A percentile compares a stretch with the other conserved stretches of the same genome.
These are phyloP conservation scores for Buphagus erythrorhynchus DNA, from an alignment of 2,797 vertebrate species.

Conservation along the genomic window DNA sequence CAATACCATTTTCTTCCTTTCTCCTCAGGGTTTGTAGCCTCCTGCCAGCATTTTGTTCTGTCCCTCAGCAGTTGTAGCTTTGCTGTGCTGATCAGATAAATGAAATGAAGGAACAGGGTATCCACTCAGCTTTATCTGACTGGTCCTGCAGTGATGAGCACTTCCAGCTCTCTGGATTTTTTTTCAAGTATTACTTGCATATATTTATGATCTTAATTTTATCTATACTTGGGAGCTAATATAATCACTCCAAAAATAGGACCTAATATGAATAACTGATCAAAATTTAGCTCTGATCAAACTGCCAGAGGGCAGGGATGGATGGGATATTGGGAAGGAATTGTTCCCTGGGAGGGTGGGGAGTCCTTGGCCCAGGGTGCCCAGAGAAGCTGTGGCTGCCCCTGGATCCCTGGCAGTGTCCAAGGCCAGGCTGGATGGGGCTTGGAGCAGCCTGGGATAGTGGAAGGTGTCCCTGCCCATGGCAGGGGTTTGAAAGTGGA, in stretches of 20 bases:
- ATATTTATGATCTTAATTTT: neutral
- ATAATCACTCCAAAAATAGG: neutral
- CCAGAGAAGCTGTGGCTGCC: neutral
- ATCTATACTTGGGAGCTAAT: neutral
- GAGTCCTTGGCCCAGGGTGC: fast-evolving
- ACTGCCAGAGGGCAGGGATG: neutral
- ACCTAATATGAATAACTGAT: neutral
- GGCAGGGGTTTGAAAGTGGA: neutral
- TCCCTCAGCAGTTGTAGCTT: neutral
- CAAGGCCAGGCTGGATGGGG: fast-evolving
- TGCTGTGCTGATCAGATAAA: neutral
- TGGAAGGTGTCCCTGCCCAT: neutral
- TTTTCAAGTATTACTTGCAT: neutral
- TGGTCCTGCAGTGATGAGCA: neutral
- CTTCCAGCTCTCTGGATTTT: neutral
- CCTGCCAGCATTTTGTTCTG: neutral
- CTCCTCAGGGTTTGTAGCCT: neutral
- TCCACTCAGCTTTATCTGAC: neutral
- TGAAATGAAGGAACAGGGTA: neutral
- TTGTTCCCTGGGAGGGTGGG: fast-evolving
- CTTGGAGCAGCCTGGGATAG: fast-evolving
- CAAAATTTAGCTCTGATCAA: neutral
- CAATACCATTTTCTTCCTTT: neutral
- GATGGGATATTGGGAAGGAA: neutral
- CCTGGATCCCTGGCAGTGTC: neutral